Conservation (phyloP, 1,140 invertebrate species). For the Chlorops oryzae region DNA sequence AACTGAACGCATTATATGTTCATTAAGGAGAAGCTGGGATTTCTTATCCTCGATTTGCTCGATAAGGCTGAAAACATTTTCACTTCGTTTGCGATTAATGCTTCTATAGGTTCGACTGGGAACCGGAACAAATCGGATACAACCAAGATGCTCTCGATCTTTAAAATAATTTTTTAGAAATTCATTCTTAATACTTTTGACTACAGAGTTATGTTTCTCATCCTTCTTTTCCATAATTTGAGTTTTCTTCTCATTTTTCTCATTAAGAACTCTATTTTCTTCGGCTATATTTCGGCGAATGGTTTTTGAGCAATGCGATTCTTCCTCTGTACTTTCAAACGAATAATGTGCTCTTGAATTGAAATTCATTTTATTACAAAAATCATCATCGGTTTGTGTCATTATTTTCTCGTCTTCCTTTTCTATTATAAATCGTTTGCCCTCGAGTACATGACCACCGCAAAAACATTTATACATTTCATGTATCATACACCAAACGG, state of each 20-base stretch:
- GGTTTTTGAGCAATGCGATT: too few relatives aligned
- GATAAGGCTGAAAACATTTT: constrained; percentile 1
- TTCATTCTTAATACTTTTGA: too few relatives aligned
- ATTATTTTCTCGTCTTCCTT: constrained; percentile 24
- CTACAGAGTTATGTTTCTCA: too few relatives aligned
- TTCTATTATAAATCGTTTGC: constrained; percentile 34
- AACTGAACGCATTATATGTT: constrained; percentile 16
- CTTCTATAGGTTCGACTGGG: constrained; percentile 28
- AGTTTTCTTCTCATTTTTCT: too few relatives aligned
- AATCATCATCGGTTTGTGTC: background rate
- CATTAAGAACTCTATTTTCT: too few relatives aligned
- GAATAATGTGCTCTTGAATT: constrained; percentile 41
- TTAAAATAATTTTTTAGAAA: too few relatives aligned
- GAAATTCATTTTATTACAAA: too few relatives aligned
- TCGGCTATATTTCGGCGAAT: too few relatives aligned
- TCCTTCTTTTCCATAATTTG: too few relatives aligned
- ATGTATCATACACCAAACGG: constrained; percentile 42
- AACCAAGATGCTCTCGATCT: too few relatives aligned
- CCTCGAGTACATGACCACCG: constrained; percentile 25
- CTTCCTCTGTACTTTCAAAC: constrained; percentile 26
- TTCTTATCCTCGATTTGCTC: constrained; percentile 10
- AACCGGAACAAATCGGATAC: constrained; percentile 26
- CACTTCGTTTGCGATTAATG: constrained; percentile 20
- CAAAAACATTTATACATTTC: constrained; percentile 45
- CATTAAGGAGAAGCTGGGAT: constrained; percentile 12